phyloP scores from a whole-genome alignment of 2,888 invertebrate species.

The Furcula furcula region DNA sequence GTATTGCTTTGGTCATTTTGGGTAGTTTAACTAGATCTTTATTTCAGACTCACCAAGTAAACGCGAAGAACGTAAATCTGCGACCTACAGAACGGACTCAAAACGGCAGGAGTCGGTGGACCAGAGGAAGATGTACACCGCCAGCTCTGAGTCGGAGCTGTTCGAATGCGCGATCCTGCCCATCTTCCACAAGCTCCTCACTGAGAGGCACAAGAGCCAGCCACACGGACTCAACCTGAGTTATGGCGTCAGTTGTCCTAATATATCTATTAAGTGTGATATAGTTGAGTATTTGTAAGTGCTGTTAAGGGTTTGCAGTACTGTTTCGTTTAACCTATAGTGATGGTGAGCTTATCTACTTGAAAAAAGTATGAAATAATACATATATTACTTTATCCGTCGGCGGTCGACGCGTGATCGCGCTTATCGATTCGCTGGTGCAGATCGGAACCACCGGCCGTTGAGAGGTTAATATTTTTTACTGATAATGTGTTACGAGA shows the following conservation, averaged over 20 bases:
- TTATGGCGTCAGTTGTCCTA: slow-evolving; percentile 94
- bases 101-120: slow-evolving; percentile 67
- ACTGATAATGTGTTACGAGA: too few species aligned
- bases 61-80: slow-evolving; percentile 75
- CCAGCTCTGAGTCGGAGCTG: slow-evolving; percentile 91
- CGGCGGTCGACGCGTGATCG: too few species aligned
- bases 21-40: too few species aligned
- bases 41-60: slow-evolving; percentile 60
- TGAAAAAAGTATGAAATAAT: too few species aligned
- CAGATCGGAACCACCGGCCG: too few species aligned
- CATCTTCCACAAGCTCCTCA: slow-evolving; percentile 95
- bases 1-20: too few species aligned
- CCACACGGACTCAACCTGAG: slow-evolving; percentile 85
- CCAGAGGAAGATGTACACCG: slow-evolving; percentile 85
- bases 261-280: slow-evolving; percentile 97
- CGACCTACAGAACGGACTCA: slow-evolving; percentile 70
- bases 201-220: slow-evolving; percentile 88
- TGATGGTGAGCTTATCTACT: too few species aligned
- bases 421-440: too few species aligned
- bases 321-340: too few species aligned
- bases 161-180: slow-evolving; percentile 93
- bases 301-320: too few species aligned
- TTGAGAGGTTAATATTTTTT: too few species aligned
- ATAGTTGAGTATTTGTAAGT: slow-evolving; percentile 96
- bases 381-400: too few species aligned